Conservation (phyloP, 2,113 vertebrate genomes). For the Hemiscyllium ocellatum region DNA sequence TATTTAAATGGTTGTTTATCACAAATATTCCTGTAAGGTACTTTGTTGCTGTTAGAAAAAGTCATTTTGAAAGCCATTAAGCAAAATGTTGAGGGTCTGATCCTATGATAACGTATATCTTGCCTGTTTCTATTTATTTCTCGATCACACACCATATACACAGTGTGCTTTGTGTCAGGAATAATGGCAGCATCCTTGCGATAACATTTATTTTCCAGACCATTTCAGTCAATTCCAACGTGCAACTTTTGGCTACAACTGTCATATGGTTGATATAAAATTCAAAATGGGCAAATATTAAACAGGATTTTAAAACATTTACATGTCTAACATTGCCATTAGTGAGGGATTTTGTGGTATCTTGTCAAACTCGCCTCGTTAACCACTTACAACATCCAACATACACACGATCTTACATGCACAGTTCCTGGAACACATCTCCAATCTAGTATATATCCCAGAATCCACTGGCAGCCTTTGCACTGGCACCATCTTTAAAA, state of each 20-base stretch:
- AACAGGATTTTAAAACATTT: background rate
- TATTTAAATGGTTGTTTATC: background rate
- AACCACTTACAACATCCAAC: too few species aligned
- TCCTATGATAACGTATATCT: background rate
- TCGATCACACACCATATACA: background rate
- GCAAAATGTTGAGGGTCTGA: background rate
- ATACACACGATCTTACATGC: too few species aligned
- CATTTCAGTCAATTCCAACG: background rate
- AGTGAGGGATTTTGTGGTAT: too few species aligned
- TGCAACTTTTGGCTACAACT: background rate
- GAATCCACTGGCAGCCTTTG: too few species aligned
- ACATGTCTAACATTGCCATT: background rate
- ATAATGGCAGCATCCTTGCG: background rate
- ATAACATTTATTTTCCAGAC: background rate
- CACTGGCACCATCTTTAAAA: too few species aligned
- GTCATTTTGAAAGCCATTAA: background rate
- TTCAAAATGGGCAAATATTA: background rate
- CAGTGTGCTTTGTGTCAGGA: background rate
- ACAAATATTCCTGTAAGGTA: background rate
- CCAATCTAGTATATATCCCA: too few species aligned
- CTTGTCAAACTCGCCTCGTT: too few species aligned
- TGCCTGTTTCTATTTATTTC: background rate
- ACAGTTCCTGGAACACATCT: too few species aligned
- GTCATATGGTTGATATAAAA: background rate
- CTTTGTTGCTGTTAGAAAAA: background rate